phyloP scores from a whole-genome alignment of 64 coral and sea anemone genomes.

The Acropora yongei region DNA sequence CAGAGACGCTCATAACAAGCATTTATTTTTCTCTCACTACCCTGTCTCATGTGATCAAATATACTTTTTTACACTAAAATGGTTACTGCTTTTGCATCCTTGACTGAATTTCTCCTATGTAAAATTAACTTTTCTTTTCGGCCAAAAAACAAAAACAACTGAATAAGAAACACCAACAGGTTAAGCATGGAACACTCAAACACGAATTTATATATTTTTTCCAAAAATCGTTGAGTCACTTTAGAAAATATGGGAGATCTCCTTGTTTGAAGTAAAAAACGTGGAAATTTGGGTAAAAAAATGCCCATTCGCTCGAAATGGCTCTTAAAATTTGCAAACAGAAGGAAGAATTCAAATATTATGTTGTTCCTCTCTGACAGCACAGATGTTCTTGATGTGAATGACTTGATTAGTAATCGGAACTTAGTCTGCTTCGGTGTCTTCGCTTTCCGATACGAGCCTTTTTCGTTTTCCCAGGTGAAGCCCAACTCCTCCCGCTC shows the following conservation, averaged over 20 bases:
- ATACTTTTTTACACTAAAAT: not conserved
- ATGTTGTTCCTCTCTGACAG: not conserved
- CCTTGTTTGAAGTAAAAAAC: conserved; percentile 1
- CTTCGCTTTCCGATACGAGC: not conserved
- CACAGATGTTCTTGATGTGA: not conserved
- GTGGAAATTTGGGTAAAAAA: not conserved
- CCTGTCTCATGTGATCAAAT: too few relatives aligned
- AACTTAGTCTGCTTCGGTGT: not conserved
- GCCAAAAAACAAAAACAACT: not conserved
- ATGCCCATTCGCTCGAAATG: too few relatives aligned
- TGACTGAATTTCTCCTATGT: not conserved
- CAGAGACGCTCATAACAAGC: not conserved
- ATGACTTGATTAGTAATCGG: not conserved
- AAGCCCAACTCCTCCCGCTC: conserved; percentile 49
- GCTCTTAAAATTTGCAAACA: not conserved
- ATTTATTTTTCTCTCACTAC: not conserved
- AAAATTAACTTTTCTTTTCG: not conserved
- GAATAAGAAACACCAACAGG: not conserved
- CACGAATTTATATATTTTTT: not conserved
- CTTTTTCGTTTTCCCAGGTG: conserved; percentile 51
- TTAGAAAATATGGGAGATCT: not conserved
- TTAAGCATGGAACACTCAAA: not conserved
- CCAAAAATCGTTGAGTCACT: not conserved
- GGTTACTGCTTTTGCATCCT: not conserved
- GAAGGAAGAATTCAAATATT: not conserved